Evolutionary conservation across 2,797 vertebrate genomes (phyloP).

Genomic region (Phylloscopus collybita): DNA sequence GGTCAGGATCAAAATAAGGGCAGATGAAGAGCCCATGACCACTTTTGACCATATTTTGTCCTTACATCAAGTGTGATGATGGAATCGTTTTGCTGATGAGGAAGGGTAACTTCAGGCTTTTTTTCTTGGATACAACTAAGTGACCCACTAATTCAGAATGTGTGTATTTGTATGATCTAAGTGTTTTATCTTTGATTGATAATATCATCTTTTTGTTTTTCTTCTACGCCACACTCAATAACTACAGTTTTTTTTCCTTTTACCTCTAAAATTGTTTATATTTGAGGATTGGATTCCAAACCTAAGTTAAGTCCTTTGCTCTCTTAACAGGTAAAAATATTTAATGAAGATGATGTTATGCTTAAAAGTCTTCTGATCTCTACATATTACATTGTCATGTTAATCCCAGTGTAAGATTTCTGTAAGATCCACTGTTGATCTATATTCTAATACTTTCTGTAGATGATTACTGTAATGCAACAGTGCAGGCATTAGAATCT

Average conservation of each 20-base stretch:
- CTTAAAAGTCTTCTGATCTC: background rate
- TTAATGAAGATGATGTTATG: background rate
- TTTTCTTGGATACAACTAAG: background rate
- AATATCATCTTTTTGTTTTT: background rate
- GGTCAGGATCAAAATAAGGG: background rate
- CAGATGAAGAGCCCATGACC: background rate
- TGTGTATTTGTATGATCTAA: background rate
- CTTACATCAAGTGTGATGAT: background rate
- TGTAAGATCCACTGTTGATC: background rate
- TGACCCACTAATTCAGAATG: background rate
- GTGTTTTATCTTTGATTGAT: background rate
- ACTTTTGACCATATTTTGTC: background rate
- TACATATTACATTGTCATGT: background rate
- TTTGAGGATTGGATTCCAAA: background rate
- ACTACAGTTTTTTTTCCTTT: background rate
- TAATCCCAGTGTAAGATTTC: background rate
- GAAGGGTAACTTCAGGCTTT: background rate
- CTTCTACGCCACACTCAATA: background rate
- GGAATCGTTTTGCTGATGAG: background rate
- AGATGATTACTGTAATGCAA: background rate
- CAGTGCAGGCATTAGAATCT: background rate
- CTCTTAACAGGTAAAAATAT: background rate
- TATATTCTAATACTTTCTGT: background rate
- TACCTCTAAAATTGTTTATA: background rate
- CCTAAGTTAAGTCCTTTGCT: background rate